Conservation (phyloP, 2,888 invertebrate genomes). For the Cyaniris semiargus region DNA sequence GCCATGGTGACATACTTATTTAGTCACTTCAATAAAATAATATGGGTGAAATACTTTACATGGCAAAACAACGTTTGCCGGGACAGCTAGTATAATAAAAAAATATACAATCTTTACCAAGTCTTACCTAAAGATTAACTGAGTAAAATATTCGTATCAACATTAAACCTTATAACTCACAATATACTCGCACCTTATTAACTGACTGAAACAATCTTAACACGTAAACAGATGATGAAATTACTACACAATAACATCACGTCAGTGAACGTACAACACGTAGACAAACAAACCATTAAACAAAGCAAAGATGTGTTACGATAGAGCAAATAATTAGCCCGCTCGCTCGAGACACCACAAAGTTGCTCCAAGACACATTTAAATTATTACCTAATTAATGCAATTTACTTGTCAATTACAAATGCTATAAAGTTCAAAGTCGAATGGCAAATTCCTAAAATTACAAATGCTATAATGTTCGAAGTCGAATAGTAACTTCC, state of each 20-base stretch:
- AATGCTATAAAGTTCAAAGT: background rate
- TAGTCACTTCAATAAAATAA: too few relatives aligned
- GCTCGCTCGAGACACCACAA: background rate
- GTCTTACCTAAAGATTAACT: too few relatives aligned
- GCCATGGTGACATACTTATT: too few relatives aligned
- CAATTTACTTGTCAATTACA: conserved; percentile 58
- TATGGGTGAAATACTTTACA: too few relatives aligned
- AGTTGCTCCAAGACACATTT: conserved; percentile 46
- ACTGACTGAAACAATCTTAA: background rate
- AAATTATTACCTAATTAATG: conserved; percentile 64
- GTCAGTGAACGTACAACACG: background rate
- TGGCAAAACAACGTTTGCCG: too few relatives aligned
- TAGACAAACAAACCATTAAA: conserved; percentile 15
- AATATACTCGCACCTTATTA: background rate
- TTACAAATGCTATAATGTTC: background rate
- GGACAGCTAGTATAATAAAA: too few relatives aligned
- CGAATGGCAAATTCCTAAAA: background rate
- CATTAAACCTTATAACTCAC: too few relatives aligned
- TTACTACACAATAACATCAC: background rate
- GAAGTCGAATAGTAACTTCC: background rate
- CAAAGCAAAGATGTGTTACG: background rate
- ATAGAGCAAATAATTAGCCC: background rate
- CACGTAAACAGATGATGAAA: background rate
- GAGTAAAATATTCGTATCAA: too few relatives aligned
- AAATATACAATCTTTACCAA: too few relatives aligned